Base-by-base conservation (phyloP, 2,888 invertebrate species). In the Acanthosoma haemorrhoidale region DNA sequence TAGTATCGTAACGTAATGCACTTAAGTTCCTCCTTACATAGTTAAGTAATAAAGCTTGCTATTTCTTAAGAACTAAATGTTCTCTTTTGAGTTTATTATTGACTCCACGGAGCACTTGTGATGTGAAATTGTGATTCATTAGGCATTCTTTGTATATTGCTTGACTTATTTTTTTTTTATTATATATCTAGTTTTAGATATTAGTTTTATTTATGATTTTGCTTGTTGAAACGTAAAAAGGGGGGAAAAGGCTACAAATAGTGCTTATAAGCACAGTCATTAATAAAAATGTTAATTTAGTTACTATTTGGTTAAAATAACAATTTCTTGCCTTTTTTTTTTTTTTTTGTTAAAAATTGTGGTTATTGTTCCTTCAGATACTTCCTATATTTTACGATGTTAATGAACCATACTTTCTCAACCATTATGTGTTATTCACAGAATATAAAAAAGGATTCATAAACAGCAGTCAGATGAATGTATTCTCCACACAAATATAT, bases 51-150 rank as follows among this genome's bases (percentile, higher is more conserved):
- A 21, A 21, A 57, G 57, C 57, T 13, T 57, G n/a, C 57, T 57
- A 18, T 16, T 57, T 9, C 25, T 5, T 21, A n/a, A 21, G 21
- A 57, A 57, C 13, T 57, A 16, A 64, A 13, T 41, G 39, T 64
- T 21, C 57, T 67, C 36, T 67, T 67, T 67, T 51, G 67, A 34
- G 67, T 51, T 67, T 9, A 64, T 43, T 66, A 32, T 59, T 29
- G 59, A 68, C 68, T 59, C 59, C 59, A 68, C 59, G 59, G 72
- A 69, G 72, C 72, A 73, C 73, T 73, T 73, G 73, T 73, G 73
- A 73, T 73, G 71, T 73, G 69, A 71, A 71, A 73, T 69, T 73
- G 73, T 73, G 73, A 73, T 73, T 73, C 64, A 68, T 73, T 71
- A 71, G 69, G 39, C 38, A 59, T 68, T 68, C 32, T 68, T n/a